Base-by-base conservation (phyloP, 2,797 vertebrate species). In the Myripristis murdjan region DNA sequence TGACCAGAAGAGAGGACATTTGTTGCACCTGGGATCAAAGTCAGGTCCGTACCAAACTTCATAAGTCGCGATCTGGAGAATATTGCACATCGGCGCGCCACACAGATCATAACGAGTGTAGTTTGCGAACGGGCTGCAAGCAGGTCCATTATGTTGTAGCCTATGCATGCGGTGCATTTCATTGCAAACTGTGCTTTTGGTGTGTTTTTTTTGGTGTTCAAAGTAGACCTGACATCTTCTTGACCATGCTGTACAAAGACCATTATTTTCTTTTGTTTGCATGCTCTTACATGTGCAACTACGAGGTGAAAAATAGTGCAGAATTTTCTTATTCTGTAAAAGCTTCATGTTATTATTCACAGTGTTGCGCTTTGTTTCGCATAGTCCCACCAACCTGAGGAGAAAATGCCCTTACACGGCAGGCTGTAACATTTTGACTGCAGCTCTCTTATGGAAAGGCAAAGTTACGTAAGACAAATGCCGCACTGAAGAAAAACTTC, bases 1-100 rank as follows among this genome's bases (percentile, higher is more conserved):
- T 88, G 94, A 94, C 60, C 93, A 94, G 89, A 95, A 93, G 87
- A 95, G 88, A 91, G 92, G 92, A 93, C 90, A 92, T 88, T 89
- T 93, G 74, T 91, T 91, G 90, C 92, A 93, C 90, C 89, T 89
- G 89, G 92, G 93, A 93, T 92, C 94, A 55, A 94, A 94, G 93
- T 94, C 94, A 94, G 95, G 95, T 96, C 87, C 72, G 92, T 92
- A 81, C 58, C 61, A 78, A 91, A 91, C 84, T 92, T 91, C 63
- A 31, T 14, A 12, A 74, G 65, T 62, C 64, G 74, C 73, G 43
- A 44, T 68, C 57, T 63, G 70, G 22, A 60, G 31, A 5, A 51
- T 11, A 35, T 58, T 44, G 70, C 20, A 49, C 52, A 20, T 67
- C 69, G 71, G 66, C 80, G 86, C 85, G 88, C 72, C 82, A 31